Evolutionary conservation across 2,113 vertebrate genomes (phyloP).

Genomic region (Nematolebias whitei): DNA sequence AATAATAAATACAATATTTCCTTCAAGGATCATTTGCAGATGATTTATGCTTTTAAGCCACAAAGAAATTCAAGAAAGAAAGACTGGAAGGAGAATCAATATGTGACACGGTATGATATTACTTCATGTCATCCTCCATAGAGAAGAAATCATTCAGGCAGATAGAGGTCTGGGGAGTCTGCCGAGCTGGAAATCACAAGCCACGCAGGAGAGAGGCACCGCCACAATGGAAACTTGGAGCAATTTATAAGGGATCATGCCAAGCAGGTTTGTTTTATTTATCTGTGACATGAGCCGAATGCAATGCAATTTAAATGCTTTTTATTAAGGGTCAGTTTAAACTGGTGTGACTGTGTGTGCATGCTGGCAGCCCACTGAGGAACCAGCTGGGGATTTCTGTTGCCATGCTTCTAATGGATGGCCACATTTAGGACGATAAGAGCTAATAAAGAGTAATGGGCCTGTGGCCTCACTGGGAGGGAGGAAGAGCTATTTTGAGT

Average conservation of each 20-base stretch:
- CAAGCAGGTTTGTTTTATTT: conserved; percentile 34
- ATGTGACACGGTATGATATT: conserved; percentile 75
- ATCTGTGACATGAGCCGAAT: conserved; percentile 46
- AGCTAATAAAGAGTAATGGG: conserved; percentile 80
- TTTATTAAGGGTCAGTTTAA: conserved; percentile 64
- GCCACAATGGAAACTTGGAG: conserved; percentile 24
- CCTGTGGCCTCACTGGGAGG: conserved; percentile 58
- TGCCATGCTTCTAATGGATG: conserved; percentile 70
- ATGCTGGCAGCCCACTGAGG: conserved; percentile 28
- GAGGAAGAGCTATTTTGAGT: conserved; percentile 72
- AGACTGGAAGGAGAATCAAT: conserved; percentile 72
- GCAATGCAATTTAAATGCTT: conserved; percentile 53
- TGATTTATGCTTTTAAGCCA: conserved; percentile 75
- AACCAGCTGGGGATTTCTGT: conserved; percentile 59
- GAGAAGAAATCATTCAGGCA: conserved; percentile 77
- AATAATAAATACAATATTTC: conserved; percentile 81
- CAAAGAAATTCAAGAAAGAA: conserved; percentile 70
- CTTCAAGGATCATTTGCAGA: conserved; percentile 72
- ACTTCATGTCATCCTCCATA: conserved; percentile 69
- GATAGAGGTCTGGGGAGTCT: conserved; percentile 60
- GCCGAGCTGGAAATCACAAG: conserved; percentile 43
- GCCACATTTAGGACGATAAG: conserved; percentile 73
- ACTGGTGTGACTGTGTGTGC: conserved; percentile 22
- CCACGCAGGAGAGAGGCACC: conserved; percentile 16
- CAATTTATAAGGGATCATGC: conserved; percentile 26